Conservation (phyloP, 2,797 vertebrate genomes). For the Eutrigla gurnardus region DNA sequence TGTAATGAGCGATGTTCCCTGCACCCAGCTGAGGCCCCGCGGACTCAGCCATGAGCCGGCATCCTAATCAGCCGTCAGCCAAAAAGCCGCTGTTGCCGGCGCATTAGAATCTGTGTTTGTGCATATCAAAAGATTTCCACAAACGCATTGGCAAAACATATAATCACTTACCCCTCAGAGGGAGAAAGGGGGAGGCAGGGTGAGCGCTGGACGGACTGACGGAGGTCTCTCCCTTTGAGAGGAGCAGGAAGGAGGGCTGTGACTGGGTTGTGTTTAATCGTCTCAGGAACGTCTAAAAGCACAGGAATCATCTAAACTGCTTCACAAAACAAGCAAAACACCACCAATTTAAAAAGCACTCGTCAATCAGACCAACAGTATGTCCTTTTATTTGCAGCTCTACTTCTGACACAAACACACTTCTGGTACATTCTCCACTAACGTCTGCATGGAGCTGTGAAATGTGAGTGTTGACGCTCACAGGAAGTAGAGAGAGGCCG, state of each 20-base stretch:
- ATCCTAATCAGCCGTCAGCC: constrained; percentile 87
- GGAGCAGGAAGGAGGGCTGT: constrained; percentile 26
- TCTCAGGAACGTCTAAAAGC: not conserved
- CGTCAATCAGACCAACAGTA: not conserved
- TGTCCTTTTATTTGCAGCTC: too few relatives aligned
- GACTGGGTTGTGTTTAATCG: not conserved
- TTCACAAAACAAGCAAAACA: too few relatives aligned
- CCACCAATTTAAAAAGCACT: not conserved
- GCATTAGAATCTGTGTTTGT: constrained; percentile 83
- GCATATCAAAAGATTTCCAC: constrained; percentile 84
- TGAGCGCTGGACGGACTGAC: constrained; percentile 40
- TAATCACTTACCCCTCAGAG: constrained; percentile 79
- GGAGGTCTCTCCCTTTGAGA: constrained; percentile 55
- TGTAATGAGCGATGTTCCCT: constrained; percentile 87
- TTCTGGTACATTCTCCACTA: too few relatives aligned
- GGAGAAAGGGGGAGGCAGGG: constrained; percentile 19
- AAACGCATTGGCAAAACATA: constrained; percentile 83
- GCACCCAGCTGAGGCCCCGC: constrained; percentile 84
- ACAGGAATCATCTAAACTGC: not conserved
- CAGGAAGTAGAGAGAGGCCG: not conserved
- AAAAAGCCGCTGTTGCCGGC: constrained; percentile 66
- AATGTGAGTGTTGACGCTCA: not conserved
- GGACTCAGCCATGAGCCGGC: constrained; percentile 84
- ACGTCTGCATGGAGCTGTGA: not conserved
- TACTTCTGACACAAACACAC: too few relatives aligned